Evolutionary conservation across 2,888 invertebrate species (phyloP).

Genomic region (Brassicogethes aeneus): DNA sequence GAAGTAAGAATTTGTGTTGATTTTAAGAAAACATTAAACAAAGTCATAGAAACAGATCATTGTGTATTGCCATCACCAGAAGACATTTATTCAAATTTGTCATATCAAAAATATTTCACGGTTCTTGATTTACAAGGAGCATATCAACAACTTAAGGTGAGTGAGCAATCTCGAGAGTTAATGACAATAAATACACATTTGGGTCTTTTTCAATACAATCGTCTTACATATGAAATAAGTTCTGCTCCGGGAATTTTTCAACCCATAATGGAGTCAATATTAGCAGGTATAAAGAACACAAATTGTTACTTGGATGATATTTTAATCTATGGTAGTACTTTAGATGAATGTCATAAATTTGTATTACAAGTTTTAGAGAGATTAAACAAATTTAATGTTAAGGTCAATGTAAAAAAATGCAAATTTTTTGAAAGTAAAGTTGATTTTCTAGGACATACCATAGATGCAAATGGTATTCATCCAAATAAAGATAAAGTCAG

Average conservation of each 20-base stretch:
- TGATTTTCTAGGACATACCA: conserved; percentile 20
- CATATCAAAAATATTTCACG: conserved; percentile 19
- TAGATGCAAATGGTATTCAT: conserved; percentile 12
- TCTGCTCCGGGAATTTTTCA: conserved; percentile 21
- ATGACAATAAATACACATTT: conserved; percentile 23
- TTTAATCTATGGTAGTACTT: conserved; percentile 8
- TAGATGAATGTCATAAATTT: conserved; percentile 4
- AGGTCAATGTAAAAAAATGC: conserved; percentile 12
- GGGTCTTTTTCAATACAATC: conserved; percentile 20
- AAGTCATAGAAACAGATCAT: conserved; percentile 19
- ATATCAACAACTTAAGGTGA: conserved; percentile 22
- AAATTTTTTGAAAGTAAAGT: conserved; percentile 17
- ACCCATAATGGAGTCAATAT: conserved; percentile 10
- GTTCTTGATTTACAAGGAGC: conserved; percentile 22
- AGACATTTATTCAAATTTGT: conserved; percentile 24
- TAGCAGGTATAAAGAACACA: conserved; percentile 4
- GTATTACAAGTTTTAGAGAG: neutral
- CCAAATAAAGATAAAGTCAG: conserved; percentile 10
- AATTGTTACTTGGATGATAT: conserved; percentile 20
- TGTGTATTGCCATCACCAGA: conserved; percentile 26
- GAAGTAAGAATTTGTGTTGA: conserved; percentile 28
- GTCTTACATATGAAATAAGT: conserved; percentile 21
- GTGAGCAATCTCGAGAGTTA: conserved; percentile 15
- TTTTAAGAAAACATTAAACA: conserved; percentile 25
- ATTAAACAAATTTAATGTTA: conserved; percentile 3